Evolutionary conservation across 2,888 invertebrate genomes (phyloP).

Genomic region (Rhyacophila evoluta): DNA sequence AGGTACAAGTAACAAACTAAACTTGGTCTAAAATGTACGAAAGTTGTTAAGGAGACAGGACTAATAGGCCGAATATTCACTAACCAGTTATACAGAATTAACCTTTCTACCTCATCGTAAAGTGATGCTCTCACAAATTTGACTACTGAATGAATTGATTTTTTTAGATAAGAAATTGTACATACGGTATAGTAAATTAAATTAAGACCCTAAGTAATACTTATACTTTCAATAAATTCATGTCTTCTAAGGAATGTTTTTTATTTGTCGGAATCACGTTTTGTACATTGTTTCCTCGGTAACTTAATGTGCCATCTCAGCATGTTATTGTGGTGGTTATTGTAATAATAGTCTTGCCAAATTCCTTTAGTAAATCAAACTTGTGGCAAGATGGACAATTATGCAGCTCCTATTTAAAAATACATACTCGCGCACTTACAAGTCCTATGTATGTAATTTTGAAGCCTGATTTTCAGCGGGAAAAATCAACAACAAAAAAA

Average conservation of each 20-base stretch:
- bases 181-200: conserved; percentile 48
- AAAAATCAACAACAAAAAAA: too few relatives aligned
- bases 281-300: background rate
- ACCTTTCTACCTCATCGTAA: conserved; percentile 50
- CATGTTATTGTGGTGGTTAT: background rate
- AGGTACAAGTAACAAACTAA: background rate
- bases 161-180: conserved; percentile 42
- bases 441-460: background rate
- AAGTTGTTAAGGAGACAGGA: background rate
- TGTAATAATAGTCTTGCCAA: background rate
- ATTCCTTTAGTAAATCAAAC: background rate
- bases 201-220: conserved; percentile 42
- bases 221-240: conserved; percentile 39
- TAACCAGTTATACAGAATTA: conserved; percentile 42
- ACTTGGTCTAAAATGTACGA: background rate
- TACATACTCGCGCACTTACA: background rate
- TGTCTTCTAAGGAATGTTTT: conserved; percentile 40
- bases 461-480: background rate
- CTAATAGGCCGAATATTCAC: background rate
- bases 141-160: background rate
- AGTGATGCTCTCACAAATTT: conserved; percentile 1
- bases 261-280: conserved; percentile 28
- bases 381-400: conserved; percentile 23
- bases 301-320: conserved; percentile 14
- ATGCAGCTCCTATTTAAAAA: background rate